Conservation (phyloP, 2,888 invertebrate species). For the Mythimna albipuncta region DNA sequence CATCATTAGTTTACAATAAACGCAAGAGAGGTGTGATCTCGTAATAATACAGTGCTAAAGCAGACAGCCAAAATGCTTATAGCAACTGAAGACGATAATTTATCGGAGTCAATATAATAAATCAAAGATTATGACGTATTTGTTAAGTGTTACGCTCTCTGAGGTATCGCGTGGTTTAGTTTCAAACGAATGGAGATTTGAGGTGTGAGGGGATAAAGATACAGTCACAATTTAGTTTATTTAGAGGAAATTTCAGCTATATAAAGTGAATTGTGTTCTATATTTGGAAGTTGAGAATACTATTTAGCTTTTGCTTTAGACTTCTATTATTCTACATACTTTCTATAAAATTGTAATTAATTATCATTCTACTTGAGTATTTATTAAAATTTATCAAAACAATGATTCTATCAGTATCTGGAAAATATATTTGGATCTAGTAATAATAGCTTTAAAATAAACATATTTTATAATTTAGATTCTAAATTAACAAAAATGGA, state of each 20-base stretch:
- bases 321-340: background rate
- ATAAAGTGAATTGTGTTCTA: background rate
- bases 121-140: constrained; percentile 50
- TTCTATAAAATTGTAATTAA: background rate
- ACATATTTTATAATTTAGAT: background rate
- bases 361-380: background rate
- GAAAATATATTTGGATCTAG: background rate
- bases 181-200: background rate
- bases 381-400: no score
- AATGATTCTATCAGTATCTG: background rate
- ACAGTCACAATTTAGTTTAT: background rate
- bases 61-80: constrained; percentile 33
- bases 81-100: constrained; percentile 27
- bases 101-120: constrained; percentile 33
- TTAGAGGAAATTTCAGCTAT: background rate
- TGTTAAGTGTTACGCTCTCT: constrained; percentile 23
- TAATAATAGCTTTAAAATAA: background rate
- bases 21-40: background rate
- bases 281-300: background rate
- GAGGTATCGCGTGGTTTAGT: background rate
- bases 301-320: background rate
- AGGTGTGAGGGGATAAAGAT: background rate
- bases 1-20: constrained; percentile 27
- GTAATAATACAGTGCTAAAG: constrained; percentile 22
- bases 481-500: background rate